Evolutionary conservation across 2,113 vertebrate species (phyloP), one percentile per base, ranked within the genome.

Genomic region (Syrmaticus mikado): DNA sequence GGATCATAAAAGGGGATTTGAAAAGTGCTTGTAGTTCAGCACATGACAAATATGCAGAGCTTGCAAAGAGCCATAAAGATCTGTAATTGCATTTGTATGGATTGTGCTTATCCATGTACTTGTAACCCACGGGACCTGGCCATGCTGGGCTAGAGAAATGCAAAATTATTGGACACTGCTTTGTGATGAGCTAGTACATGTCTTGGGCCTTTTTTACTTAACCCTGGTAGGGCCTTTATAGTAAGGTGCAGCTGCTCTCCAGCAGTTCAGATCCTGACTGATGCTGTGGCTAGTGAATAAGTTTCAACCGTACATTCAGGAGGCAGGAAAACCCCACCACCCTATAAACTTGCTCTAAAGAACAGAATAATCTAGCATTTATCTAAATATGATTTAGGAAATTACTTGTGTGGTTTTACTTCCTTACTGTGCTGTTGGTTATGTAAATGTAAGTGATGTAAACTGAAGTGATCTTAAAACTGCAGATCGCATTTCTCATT

Each of bases 41-140:
- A 74, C 18, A 46, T 4, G 0, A 70, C 55, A 83, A 91, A 57
- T 89, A 43, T 48, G 41, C 66, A 72, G 65, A 73, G 50, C 62
- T 89, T 90, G 68, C 83, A 74, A 66, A 94, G 43, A 93, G 77
- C 92, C 36, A 74, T 53, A 82, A 92, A 94, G 85, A 81, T 81
- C 81, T 86, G 72, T 94, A 96, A 95, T 95, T 95, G 82, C 87
- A 66, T 94, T 96, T 91, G 82, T 94, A 92, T 90, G 85, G 95
- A 96, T 97, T 97, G 74, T 60, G 70, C 58, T 90, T 95, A 93
- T 91, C 93, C 81, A 68, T 72, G 65, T 94, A 92, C 82, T 82
- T 89, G 34, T 94, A 93, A 87, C 87, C 75, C 52, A 18, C 61
- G 68, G 40, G 82, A 94, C 50, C 46, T 71, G 78, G 78, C 27